Evolutionary conservation across 92 coral and sea anemone genomes (phyloP).

Genomic region (Hydrozoanthus gracilis): DNA sequence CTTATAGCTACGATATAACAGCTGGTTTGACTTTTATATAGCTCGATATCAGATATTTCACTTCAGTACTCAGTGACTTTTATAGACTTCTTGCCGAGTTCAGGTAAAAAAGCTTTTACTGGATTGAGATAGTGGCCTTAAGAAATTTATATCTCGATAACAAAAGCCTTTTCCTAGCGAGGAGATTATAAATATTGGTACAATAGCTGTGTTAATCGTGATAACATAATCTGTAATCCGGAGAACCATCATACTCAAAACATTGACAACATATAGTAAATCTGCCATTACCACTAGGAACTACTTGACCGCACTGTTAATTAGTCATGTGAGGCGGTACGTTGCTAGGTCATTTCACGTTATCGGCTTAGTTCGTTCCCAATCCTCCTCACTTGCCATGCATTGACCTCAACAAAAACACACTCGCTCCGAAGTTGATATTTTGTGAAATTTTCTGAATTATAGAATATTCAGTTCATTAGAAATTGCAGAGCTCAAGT

Average conservation of each 20-base stretch:
- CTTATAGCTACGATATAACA: not conserved
- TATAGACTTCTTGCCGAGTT: no score
- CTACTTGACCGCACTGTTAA: not conserved
- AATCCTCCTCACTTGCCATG: no score
- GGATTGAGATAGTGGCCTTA: no score
- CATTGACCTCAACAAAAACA: no score
- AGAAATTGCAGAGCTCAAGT: no score
- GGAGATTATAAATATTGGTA: constrained; percentile 1
- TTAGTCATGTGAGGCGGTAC: not conserved
- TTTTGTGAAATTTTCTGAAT: no score
- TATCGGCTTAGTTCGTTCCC: not conserved
- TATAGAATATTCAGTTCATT: no score
- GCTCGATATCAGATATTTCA: no score
- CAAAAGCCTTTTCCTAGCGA: not conserved
- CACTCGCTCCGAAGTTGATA: no score
- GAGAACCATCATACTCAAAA: not conserved
- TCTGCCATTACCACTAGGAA: constrained; percentile 16
- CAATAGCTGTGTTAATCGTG: not conserved
- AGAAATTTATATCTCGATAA: not conserved
- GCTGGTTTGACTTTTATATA: no score
- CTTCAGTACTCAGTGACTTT: no score
- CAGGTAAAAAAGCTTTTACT: no score
- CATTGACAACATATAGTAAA: constrained; percentile 17
- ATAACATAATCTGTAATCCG: not conserved
- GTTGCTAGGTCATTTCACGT: not conserved